phyloP scores from a whole-genome alignment of 1,140 invertebrate genomes.

The Anadara kagoshimensis region DNA sequence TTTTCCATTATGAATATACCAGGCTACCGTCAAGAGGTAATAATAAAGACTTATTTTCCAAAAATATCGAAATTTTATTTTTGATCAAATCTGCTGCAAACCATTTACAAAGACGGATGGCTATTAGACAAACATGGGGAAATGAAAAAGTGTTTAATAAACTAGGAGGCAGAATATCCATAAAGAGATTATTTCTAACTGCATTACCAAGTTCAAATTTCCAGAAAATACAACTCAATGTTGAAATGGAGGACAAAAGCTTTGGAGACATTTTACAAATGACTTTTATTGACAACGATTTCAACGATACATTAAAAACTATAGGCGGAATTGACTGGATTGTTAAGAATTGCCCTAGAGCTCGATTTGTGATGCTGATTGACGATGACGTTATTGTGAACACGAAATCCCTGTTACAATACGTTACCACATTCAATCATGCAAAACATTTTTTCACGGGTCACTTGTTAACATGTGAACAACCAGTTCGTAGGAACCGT shows the following conservation, averaged over 20 bases:
- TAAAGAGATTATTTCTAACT: neutral
- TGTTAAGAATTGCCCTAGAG: neutral
- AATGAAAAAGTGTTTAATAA: neutral
- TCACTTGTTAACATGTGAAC: neutral
- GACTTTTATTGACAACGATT: constrained; percentile 10
- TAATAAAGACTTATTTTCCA: no score
- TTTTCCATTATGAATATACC: no score
- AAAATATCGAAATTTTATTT: neutral
- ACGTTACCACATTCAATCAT: neutral
- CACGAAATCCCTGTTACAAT: neutral
- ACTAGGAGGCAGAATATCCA: neutral
- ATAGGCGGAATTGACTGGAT: neutral
- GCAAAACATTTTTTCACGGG: neutral
- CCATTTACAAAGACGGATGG: constrained; percentile 10
- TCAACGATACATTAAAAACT: constrained; percentile 12
- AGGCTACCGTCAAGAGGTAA: no score
- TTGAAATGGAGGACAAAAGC: neutral
- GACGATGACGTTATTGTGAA: constrained; percentile 12
- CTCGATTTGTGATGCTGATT: constrained; percentile 12
- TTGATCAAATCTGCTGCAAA: constrained; percentile 3
- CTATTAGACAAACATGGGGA: constrained; percentile 7
- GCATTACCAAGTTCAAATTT: neutral
- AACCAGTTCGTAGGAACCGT: neutral
- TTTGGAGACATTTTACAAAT: constrained; percentile 11
- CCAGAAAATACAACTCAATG: neutral